Conservation (phyloP, 2,113 vertebrate genomes). For the Xiphophorus couchianus region DNA sequence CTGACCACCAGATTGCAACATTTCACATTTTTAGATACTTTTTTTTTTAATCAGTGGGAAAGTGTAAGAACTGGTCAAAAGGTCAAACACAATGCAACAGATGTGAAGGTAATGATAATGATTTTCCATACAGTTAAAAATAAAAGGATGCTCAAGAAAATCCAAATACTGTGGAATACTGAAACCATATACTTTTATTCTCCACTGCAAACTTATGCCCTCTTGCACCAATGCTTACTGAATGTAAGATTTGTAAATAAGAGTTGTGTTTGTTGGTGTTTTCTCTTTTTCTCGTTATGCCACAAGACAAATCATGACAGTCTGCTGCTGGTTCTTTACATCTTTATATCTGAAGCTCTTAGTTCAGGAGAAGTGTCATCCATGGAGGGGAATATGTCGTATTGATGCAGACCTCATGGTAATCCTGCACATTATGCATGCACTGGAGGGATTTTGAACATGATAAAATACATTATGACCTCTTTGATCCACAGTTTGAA, state of each 20-base stretch:
- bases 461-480: too few relatives aligned
- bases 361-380: neutral
- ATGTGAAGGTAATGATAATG: neutral
- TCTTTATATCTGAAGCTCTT: neutral
- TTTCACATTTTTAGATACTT: constrained; percentile 28
- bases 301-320: neutral
- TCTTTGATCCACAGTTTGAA: too few relatives aligned
- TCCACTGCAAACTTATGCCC: neutral
- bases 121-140: neutral
- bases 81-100: neutral
- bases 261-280: neutral
- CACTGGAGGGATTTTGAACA: too few relatives aligned
- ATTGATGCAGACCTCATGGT: too few relatives aligned
- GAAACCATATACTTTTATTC: neutral
- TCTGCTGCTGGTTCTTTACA: neutral
- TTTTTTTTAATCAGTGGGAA: neutral
- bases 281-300: neutral
- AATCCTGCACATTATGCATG: too few relatives aligned
- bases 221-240: neutral
- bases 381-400: too few relatives aligned
- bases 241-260: neutral
- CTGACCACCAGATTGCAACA: constrained; percentile 60
- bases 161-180: neutral
- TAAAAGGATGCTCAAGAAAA: neutral
- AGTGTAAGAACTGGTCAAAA: constrained; percentile 3